phyloP scores from a whole-genome alignment of 2,888 invertebrate species.

The Ecliptopera silaceata region DNA sequence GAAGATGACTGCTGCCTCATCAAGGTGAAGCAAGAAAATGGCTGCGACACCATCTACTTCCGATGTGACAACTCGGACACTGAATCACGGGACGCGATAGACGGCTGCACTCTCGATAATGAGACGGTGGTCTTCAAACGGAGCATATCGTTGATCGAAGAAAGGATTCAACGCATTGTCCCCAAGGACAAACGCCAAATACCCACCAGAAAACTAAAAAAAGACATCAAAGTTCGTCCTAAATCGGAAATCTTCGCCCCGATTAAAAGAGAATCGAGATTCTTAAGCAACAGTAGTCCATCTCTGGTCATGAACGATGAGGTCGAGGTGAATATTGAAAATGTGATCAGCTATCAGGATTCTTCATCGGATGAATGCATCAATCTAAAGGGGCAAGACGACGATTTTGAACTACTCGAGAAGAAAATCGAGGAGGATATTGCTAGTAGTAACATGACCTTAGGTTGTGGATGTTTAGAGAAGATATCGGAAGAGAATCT shows the following conservation, averaged over 20 bases:
- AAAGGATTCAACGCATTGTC: constrained; percentile 65
- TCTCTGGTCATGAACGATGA: constrained; percentile 54
- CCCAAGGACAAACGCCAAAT: constrained; percentile 59
- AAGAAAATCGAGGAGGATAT: constrained; percentile 67
- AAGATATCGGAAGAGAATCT: constrained; percentile 77
- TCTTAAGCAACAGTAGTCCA: constrained; percentile 67
- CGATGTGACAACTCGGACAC: constrained; percentile 71
- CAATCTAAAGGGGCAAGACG: constrained; percentile 60
- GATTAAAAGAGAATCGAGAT: constrained; percentile 51
- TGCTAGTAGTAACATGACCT: constrained; percentile 45
- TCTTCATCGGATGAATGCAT: constrained; percentile 73
- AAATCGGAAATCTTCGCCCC: constrained; percentile 57
- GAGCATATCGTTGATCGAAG: constrained; percentile 71
- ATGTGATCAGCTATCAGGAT: constrained; percentile 70
- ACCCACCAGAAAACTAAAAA: constrained; percentile 33
- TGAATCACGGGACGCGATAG: constrained; percentile 66
- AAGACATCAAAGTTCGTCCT: constrained; percentile 45
- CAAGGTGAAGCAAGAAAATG: constrained; percentile 74
- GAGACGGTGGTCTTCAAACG: constrained; percentile 74
- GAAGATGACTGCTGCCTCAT: constrained; percentile 77
- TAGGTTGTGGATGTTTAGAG: constrained; percentile 58
- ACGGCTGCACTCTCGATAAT: constrained; percentile 43
- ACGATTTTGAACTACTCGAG: constrained; percentile 71
- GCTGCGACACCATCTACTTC: constrained; percentile 73
- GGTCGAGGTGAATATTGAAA: constrained; percentile 72